Base-by-base conservation (phyloP, 1,140 invertebrate species). In the Ectropis grisescens region DNA sequence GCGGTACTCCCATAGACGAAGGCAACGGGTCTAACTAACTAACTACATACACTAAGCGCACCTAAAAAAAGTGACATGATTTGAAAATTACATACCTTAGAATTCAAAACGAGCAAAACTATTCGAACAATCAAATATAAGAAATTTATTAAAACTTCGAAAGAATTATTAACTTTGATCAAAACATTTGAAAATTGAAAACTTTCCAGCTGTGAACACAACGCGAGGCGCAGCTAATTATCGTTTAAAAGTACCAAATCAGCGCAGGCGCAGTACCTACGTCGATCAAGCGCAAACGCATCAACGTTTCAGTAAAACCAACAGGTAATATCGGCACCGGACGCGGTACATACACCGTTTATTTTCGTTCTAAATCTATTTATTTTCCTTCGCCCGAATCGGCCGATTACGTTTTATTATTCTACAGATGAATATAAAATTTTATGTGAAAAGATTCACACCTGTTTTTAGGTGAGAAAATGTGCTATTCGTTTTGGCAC, bases 241-340 rank as follows among this genome's bases (percentile, higher is more conserved):
- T n/a, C n/a, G n/a, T n/a, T n/a, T n/a, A n/a, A n/a, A n/a, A 56
- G 48, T 57, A 65, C 49, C 48, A 57, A 58, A 13, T 33, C 11
- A 1, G 13, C 0, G 9, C 8, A 0, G 2, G 13, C 43, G 29
- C 5, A 4, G 26, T 59, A 51, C 32, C 39, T 38, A 33, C 58
- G 60, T 64, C 65, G 62, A 69, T 71, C 62, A 61, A 58, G 65
- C 67, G 54, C 51, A 59, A 64, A 70, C 56, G 61, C 67, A 70
- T 66, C 64, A 70, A 68, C 62, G 61, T 74, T 69, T 70, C 67
- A 67, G 61, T 71, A 59, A 62, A 68, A 68, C 67, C 65, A 71
- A 71, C 70, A 75, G 70, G 70, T 75, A 75, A 71, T 75, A 65
- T 57, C 70, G 59, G 46, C 29, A 36, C 44, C 51, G 49, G 49